phyloP scores from a whole-genome alignment of 2,797 vertebrate genomes.

The Muscicapa comitata region DNA sequence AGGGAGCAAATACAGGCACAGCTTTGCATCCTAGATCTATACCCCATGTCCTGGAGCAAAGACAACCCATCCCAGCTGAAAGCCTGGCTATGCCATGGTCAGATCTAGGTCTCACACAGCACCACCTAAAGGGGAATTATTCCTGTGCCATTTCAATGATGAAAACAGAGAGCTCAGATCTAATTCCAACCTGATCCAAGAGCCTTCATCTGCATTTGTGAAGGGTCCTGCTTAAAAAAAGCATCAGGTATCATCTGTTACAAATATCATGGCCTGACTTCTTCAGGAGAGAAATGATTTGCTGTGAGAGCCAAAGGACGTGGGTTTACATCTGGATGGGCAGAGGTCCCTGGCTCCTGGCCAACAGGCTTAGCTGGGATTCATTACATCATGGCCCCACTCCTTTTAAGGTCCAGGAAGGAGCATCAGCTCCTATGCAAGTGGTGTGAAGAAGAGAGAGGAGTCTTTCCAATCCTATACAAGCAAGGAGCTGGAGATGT shows the following conservation, averaged over 20 bases:
- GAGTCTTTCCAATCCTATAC: not conserved
- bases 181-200: not conserved
- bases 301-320: not conserved
- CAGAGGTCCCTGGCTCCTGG: not conserved
- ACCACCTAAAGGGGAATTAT: not conserved
- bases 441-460: not conserved
- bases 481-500: not conserved
- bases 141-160: fast-evolving
- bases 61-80: not conserved
- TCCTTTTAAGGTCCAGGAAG: not conserved
- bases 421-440: not conserved
- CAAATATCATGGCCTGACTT: not conserved
- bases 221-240: not conserved
- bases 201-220: not conserved
- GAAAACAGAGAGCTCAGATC: not conserved
- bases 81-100: not conserved
- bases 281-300: not conserved
- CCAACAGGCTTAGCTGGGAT: not conserved
- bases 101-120: not conserved
- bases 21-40: not conserved
- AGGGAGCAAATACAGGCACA: fast-evolving
- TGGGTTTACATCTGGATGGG: not conserved
- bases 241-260: not conserved
- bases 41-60: not conserved
- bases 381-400: fast-evolving